Evolutionary conservation across 2,888 invertebrate genomes (phyloP), one percentile per base, ranked within the genome.

Genomic region (Leuctra nigra): DNA sequence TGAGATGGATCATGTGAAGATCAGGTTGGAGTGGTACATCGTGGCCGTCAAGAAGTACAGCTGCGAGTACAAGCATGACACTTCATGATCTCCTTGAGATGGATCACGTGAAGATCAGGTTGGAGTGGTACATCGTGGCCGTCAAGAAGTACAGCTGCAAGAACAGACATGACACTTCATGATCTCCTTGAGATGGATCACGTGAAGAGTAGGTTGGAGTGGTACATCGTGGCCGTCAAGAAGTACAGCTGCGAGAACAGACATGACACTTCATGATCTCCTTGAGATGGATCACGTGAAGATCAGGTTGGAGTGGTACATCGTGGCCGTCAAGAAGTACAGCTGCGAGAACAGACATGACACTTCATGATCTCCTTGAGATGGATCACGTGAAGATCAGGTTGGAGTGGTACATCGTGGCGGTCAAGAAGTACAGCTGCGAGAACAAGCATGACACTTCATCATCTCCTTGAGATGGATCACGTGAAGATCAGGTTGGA

Each of bases 1-100:
- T n/a, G n/a, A n/a, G n/a, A n/a, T n/a, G n/a, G n/a, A n/a, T n/a
- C 91, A 91, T 0, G 91, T 87, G 66, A 88, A 90, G 58, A 91
- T 83, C 63, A 91, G 67, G 64, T 80, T 81, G 0, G 79, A 72
- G 41, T 83, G 78, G 0, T 75, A 65, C 77, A 85, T 78, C 0
- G 83, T 73, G 66, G 84, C 81, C 6, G 83, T 63, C 0, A 87
- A 70, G 76, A 82, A 87, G 67, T 86, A 86, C 14, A 84, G 73
- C 77, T 83, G 65, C 87, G 91, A 90, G 53, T 91, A 72, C n/a
- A n/a, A n/a, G n/a, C n/a, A n/a, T n/a, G n/a, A 0, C 90, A 90
- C 62, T 88, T 88, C 86, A 91, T 85, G 61, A 91, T 91, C 46
- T 87, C 85, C 68, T 91, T 91, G 36, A 91, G 73, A 69, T 91